Conservation (phyloP, 2,888 invertebrate genomes). For the Meloe dianella region DNA sequence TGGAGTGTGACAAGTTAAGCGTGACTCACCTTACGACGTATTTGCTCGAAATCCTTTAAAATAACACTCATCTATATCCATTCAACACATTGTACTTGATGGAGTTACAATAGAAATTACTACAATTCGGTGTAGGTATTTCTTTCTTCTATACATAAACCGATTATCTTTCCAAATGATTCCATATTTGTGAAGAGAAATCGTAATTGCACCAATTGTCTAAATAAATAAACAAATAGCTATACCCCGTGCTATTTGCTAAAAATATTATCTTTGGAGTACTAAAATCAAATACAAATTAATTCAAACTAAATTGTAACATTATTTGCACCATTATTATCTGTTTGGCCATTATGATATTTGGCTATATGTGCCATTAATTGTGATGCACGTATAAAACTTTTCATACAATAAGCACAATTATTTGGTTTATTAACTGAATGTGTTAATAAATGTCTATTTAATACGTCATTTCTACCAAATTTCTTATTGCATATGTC, state of each 20-base stretch:
- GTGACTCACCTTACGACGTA: too few species aligned
- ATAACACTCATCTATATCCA: too few species aligned
- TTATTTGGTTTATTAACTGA: conserved; percentile 54
- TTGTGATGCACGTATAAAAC: conserved; percentile 51
- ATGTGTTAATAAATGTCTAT: conserved; percentile 55
- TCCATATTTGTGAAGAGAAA: not conserved
- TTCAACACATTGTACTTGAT: too few species aligned
- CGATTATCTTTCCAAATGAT: too few species aligned
- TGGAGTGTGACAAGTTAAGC: too few species aligned
- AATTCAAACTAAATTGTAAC: not conserved
- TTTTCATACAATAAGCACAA: conserved; percentile 50
- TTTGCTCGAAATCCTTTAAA: too few species aligned
- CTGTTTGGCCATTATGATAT: conserved; percentile 32
- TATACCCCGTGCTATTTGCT: not conserved
- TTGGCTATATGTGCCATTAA: conserved; percentile 45
- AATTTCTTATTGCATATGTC: conserved; percentile 56
- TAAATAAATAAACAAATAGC: not conserved
- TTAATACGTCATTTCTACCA: conserved; percentile 55
- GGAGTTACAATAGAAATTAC: too few species aligned
- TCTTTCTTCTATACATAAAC: too few species aligned
- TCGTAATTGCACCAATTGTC: not conserved
- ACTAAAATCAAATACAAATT: not conserved
- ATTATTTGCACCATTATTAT: not conserved
- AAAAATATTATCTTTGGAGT: not conserved
- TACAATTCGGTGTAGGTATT: too few species aligned